Evolutionary conservation across 1,140 invertebrate genomes (phyloP).

Genomic region (Idris sp.): DNA sequence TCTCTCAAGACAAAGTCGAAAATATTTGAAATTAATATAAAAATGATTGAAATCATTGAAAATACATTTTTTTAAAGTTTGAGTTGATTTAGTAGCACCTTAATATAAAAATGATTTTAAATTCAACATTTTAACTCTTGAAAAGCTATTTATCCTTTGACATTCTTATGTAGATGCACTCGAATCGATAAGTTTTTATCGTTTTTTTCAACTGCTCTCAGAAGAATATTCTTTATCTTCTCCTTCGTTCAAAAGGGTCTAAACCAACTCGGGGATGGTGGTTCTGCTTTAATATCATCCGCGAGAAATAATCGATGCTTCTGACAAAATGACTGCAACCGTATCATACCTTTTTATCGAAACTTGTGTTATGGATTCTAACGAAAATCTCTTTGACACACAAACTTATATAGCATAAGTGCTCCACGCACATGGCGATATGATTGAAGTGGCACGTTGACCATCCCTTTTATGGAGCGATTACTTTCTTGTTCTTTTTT

Average conservation of each 20-base stretch:
- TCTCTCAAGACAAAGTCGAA: too few relatives aligned
- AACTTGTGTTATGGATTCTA: not conserved
- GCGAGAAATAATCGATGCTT: slow-evolving; percentile 42
- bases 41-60: too few relatives aligned
- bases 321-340: slow-evolving; percentile 24
- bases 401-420: too few relatives aligned
- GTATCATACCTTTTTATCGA: slow-evolving; percentile 60
- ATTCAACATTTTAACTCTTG: slow-evolving; percentile 25
- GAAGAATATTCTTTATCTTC: slow-evolving; percentile 41
- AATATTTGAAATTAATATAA: too few relatives aligned
- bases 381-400: too few relatives aligned
- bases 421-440: slow-evolving; percentile 26
- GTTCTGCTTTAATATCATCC: slow-evolving; percentile 33
- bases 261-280: too few relatives aligned
- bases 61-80: too few relatives aligned
- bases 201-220: slow-evolving; percentile 31
- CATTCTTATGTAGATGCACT: slow-evolving; percentile 38
- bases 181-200: slow-evolving; percentile 28
- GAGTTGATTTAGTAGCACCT: too few relatives aligned
- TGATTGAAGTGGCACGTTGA: slow-evolving; percentile 33
- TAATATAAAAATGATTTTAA: too few relatives aligned
- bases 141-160: slow-evolving; percentile 20
- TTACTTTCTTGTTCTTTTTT: slow-evolving; percentile 18
- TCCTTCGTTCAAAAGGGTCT: slow-evolving; percentile 10
- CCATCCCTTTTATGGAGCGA: slow-evolving; percentile 30